Evolutionary conservation across 2,888 invertebrate genomes (phyloP).

Genomic region (Creontiades dilutus): DNA sequence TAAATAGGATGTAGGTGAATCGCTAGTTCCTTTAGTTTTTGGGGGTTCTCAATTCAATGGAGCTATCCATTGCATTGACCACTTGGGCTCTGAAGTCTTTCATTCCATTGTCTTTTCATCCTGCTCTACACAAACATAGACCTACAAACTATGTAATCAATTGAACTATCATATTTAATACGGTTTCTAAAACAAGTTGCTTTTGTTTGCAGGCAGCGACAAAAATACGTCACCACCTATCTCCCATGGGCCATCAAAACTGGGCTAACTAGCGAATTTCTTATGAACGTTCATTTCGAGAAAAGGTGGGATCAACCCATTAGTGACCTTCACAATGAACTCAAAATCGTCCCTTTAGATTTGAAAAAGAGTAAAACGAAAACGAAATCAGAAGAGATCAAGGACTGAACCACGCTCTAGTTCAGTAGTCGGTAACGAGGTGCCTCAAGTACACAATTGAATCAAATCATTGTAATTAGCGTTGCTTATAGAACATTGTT

Average conservation of each 20-base stretch:
- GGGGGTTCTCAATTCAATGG: no score
- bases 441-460: not conserved
- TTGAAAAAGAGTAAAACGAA: not conserved
- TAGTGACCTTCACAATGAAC: conserved; percentile 87
- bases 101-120: no score
- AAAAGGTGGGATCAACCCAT: conserved; percentile 95
- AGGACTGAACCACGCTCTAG: not conserved
- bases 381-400: not conserved
- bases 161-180: no score
- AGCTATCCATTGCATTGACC: no score
- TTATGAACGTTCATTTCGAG: conserved; percentile 95
- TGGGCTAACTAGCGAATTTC: conserved; percentile 86
- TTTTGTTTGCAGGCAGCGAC: conserved; percentile 83
- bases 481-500: not conserved
- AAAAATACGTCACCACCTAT: conserved; percentile 87
- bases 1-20: no score
- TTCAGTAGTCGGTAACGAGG: not conserved
- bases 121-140: no score
- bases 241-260: conserved; percentile 93
- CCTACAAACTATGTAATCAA: no score
- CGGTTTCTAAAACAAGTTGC: no score
- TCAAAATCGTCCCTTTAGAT: conserved; percentile 80
- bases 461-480: not conserved
- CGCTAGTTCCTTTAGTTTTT: no score
- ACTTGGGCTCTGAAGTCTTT: no score